These are phyloP conservation scores for Rhingia rostrata DNA, from an alignment of 2,888 invertebrate genomes.

Conservation along the genomic window DNA sequence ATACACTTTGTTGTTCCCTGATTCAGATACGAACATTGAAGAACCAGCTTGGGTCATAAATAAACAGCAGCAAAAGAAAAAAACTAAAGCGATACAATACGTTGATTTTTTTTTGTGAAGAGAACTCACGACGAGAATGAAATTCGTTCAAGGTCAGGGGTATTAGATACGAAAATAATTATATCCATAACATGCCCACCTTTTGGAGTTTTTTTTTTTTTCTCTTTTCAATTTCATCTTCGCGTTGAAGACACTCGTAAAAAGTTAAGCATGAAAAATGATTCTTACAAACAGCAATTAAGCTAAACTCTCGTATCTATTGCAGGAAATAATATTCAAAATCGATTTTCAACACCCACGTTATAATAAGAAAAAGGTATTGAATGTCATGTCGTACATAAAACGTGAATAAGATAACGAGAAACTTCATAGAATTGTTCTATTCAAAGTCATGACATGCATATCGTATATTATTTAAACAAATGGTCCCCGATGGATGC, in stretches of 20 bases:
- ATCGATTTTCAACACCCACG: constrained; percentile 8
- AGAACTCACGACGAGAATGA: constrained; percentile 65
- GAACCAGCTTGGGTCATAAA: constrained; percentile 73
- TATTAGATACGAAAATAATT: constrained; percentile 73
- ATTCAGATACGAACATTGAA: constrained; percentile 59
- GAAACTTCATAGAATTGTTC: constrained; percentile 31
- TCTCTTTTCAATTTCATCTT: constrained; percentile 21
- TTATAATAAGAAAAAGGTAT: constrained; percentile 3
- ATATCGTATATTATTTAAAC: constrained; percentile 53
- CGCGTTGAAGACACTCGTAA: not conserved
- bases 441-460: constrained; percentile 46
- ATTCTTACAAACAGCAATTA: not conserved
- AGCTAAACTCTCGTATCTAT: not conserved
- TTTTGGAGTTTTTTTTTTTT: constrained; percentile 28
- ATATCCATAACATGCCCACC: constrained; percentile 53
- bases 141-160: constrained; percentile 75
- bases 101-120: constrained; percentile 41
- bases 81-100: constrained; percentile 48
- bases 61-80: constrained; percentile 49
- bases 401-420: constrained; percentile 43
- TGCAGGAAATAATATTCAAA: constrained; percentile 3
- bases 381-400: constrained; percentile 16
- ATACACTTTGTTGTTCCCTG: constrained; percentile 30
- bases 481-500: constrained; percentile 40
- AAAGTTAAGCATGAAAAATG: not conserved